phyloP scores from a whole-genome alignment of 2,888 invertebrate species.

The Pecten maximus region DNA sequence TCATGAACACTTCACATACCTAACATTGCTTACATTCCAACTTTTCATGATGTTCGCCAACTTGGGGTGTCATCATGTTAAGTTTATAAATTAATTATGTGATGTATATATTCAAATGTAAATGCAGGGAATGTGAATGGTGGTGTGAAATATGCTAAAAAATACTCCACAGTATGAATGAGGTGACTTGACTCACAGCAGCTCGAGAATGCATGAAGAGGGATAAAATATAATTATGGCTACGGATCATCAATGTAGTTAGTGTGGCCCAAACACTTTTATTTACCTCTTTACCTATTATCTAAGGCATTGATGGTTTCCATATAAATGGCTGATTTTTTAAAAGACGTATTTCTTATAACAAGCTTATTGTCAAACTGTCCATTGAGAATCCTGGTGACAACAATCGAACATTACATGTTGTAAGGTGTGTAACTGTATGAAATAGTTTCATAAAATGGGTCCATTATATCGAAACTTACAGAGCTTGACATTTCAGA shows the following conservation, averaged over 20 bases:
- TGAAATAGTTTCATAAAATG: not conserved
- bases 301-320: not conserved
- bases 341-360: not conserved
- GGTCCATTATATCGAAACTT: not conserved
- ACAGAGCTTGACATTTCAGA: not conserved
- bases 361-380: not conserved
- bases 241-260: no score
- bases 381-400: not conserved
- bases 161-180: not conserved
- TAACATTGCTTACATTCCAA: not conserved
- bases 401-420: not conserved
- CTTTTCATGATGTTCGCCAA: not conserved
- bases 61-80: not conserved
- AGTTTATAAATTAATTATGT: not conserved
- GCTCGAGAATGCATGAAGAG: no score
- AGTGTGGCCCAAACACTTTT: no score
- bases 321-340: not conserved
- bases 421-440: no score
- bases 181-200: no score
- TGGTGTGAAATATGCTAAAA: not conserved
- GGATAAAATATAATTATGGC: no score
- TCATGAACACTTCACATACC: no score
- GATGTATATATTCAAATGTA: not conserved
- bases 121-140: not conserved
- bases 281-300: no score